Percentiles rank a stretch among this genome's conserved stretches.
Conservation (phyloP, 2,113 vertebrate species). For the Mionectes macconnelli region DNA sequence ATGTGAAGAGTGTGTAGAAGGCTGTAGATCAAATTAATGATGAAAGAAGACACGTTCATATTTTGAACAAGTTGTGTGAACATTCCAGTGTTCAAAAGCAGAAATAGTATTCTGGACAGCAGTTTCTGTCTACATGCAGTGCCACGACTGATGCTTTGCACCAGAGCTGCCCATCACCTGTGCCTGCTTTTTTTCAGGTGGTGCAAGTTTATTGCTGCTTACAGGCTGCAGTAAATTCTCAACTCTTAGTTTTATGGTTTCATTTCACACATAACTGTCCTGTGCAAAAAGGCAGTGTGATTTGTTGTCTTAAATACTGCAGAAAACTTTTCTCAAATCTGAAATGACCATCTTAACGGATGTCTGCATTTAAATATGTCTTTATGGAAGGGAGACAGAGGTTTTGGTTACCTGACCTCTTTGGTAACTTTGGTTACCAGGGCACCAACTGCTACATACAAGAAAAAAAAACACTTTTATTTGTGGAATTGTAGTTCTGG, state of each 20-base stretch:
- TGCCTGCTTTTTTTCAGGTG: not conserved
- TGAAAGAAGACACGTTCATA: not conserved
- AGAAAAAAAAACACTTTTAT: not conserved
- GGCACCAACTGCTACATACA: not conserved
- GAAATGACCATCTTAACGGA: not conserved
- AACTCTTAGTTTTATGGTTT: not conserved
- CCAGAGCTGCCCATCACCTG: not conserved
- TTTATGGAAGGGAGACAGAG: not conserved
- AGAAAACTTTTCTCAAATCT: not conserved
- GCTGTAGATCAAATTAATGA: not conserved
- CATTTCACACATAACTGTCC: not conserved
- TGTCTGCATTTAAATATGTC: not conserved
- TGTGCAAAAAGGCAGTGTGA: not conserved
- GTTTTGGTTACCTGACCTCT: not conserved
- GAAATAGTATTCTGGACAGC: not conserved
- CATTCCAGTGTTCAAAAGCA: not conserved
- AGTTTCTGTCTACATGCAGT: not conserved
- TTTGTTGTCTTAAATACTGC: not conserved
- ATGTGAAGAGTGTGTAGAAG: not conserved
- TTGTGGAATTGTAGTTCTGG: not conserved
- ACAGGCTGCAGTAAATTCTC: not conserved
- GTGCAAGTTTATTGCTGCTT: not conserved
- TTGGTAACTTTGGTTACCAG: not conserved
- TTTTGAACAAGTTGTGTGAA: not conserved
- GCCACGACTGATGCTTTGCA: not conserved